A percentile compares a stretch with the other conserved stretches of the same genome.
Conservation (phyloP, 2,113 vertebrate species). For the Pyrgilauda ruficollis region DNA sequence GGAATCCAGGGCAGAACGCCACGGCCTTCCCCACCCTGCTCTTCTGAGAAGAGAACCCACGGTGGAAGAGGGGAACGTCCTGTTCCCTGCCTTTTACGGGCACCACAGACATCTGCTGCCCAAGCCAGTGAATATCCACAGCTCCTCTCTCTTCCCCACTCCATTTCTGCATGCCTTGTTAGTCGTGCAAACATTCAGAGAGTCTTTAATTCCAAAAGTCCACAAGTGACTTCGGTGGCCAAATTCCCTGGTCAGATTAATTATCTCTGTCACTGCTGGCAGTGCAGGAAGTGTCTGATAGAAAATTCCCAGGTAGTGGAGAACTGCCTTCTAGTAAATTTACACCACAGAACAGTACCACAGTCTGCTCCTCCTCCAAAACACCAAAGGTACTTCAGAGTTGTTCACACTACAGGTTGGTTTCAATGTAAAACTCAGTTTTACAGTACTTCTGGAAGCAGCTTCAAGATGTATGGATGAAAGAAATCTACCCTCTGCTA, state of each 20-base stretch:
- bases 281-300: neutral
- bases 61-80: neutral
- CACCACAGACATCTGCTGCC: neutral
- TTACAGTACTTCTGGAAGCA: neutral
- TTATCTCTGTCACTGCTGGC: neutral
- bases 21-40: neutral
- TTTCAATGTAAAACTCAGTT: neutral
- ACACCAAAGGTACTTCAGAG: no score
- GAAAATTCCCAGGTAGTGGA: neutral
- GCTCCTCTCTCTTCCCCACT: neutral
- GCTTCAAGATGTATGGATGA: neutral
- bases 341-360: neutral
- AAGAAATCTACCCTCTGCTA: neutral
- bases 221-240: neutral
- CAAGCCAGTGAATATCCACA: neutral
- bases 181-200: neutral
- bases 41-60: neutral
- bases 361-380: neutral
- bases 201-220: neutral
- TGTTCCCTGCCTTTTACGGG: conserved; percentile 52
- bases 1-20: neutral
- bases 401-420: neutral
- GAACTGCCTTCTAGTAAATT: neutral
- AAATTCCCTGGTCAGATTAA: neutral
- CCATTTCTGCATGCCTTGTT: neutral